Conservation (phyloP, 2,113 vertebrate genomes). For the Redunca redunca region DNA sequence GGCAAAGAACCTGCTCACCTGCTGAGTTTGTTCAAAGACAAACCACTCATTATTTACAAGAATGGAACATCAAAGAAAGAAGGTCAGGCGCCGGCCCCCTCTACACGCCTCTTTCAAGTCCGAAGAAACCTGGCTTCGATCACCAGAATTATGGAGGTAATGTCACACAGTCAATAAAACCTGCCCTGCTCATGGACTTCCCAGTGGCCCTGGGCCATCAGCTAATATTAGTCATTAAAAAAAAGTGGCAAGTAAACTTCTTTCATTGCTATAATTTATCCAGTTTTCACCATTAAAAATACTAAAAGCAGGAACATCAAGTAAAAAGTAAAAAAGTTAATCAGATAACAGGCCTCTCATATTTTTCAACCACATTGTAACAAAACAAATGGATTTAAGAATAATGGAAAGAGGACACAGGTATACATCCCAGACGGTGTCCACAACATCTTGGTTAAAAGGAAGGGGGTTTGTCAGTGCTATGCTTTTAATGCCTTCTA, state of each 20-base stretch:
- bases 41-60: constrained; percentile 90
- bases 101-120: constrained; percentile 88
- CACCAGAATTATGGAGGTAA: constrained; percentile 92
- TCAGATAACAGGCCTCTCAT: not conserved
- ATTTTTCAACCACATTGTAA: not conserved
- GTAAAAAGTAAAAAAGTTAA: not conserved
- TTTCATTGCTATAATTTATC: not conserved
- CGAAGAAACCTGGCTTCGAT: constrained; percentile 87
- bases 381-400: not conserved
- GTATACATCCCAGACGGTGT: not conserved
- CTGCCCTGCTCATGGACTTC: not conserved
- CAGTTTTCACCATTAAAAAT: not conserved
- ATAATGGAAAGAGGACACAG: not conserved
- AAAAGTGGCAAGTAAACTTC: not conserved
- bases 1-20: constrained; percentile 93
- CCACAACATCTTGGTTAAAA: not conserved
- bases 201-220: not conserved
- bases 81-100: constrained; percentile 78
- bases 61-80: constrained; percentile 87
- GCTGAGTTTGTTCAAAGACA: constrained; percentile 90
- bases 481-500: not conserved
- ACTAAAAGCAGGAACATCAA: not conserved
- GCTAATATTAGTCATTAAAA: not conserved
- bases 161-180: not conserved
- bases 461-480: not conserved